Conservation (phyloP, 1,140 invertebrate genomes). For the Ditylenchus dipsaci region DNA sequence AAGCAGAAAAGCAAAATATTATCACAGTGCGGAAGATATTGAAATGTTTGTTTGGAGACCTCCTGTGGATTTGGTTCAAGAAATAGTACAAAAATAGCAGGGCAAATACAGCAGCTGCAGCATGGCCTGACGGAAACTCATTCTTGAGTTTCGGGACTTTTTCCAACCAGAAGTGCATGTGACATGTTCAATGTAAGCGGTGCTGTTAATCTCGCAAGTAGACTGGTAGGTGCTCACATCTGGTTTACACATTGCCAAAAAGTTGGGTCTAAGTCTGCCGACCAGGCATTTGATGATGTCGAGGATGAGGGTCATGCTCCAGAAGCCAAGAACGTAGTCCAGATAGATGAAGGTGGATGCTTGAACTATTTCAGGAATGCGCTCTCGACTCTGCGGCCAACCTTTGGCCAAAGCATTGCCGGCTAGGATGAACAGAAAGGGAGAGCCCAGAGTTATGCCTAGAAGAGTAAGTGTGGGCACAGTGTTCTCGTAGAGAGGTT, state of each 20-base stretch:
- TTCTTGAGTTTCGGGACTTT: constrained; percentile 21
- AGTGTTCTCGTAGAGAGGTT: constrained; percentile 23
- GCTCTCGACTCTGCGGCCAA: background rate
- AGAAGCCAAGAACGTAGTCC: constrained; percentile 29
- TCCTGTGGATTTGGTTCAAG: constrained; percentile 9
- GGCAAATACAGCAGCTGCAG: constrained; percentile 23
- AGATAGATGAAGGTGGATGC: constrained; percentile 20
- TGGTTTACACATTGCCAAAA: constrained; percentile 28
- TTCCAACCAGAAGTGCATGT: constrained; percentile 21
- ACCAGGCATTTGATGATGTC: constrained; percentile 26
- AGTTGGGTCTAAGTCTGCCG: constrained; percentile 28
- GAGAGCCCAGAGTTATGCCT: background rate
- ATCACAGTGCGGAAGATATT: constrained; percentile 17
- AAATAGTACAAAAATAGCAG: constrained; percentile 22
- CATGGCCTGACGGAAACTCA: constrained; percentile 34
- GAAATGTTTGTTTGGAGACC: background rate
- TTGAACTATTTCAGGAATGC: constrained; percentile 11
- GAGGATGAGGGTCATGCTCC: constrained; percentile 18
- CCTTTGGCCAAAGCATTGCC: constrained; percentile 1
- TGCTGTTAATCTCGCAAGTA: constrained; percentile 7
- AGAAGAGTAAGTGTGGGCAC: constrained; percentile 15
- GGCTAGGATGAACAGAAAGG: background rate
- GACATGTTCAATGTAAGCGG: constrained; percentile 7
- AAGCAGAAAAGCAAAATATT: constrained; percentile 4
- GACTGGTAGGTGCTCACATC: background rate